phyloP scores from a whole-genome alignment of 2,113 vertebrate species.

The Pteropus alecto region DNA sequence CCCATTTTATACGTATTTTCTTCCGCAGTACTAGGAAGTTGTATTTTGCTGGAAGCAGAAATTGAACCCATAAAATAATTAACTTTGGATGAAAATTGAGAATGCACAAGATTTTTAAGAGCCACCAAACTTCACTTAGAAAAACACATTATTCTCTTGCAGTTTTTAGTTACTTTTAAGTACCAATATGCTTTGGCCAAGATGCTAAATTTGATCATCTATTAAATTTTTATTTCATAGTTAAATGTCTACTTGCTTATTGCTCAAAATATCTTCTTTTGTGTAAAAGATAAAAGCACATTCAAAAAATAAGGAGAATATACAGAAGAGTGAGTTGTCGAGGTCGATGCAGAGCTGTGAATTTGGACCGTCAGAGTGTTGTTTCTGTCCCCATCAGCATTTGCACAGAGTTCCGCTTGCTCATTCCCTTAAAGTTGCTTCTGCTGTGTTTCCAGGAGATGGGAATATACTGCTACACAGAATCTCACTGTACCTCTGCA shows the following conservation, averaged over 20 bases:
- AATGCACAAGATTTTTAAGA: slow-evolving; percentile 60
- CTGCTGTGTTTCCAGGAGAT: neutral
- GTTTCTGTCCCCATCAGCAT: neutral
- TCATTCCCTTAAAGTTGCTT: neutral
- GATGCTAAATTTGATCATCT: slow-evolving; percentile 37
- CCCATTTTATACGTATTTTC: slow-evolving; percentile 73
- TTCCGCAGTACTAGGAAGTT: slow-evolving; percentile 74
- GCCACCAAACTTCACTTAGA: slow-evolving; percentile 48
- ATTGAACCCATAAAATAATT: slow-evolving; percentile 77
- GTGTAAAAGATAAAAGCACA: neutral
- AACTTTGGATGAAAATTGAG: slow-evolving; percentile 72
- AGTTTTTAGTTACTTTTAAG: slow-evolving; percentile 49
- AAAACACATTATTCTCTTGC: slow-evolving; percentile 24
- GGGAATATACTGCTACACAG: neutral
- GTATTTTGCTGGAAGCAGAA: slow-evolving; percentile 75
- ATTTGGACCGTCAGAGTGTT: neutral
- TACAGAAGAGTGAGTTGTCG: neutral
- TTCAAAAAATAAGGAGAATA: neutral
- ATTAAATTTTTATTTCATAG: slow-evolving; percentile 44
- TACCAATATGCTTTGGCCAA: slow-evolving; percentile 27
- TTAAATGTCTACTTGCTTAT: slow-evolving; percentile 36
- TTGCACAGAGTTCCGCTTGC: neutral
- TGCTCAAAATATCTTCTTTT: slow-evolving; percentile 31
- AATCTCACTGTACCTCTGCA: neutral
- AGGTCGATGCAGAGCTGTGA: neutral